These are phyloP conservation scores for Lampris incognitus DNA, from an alignment of 2,113 vertebrate genomes.

Conservation along the genomic window DNA sequence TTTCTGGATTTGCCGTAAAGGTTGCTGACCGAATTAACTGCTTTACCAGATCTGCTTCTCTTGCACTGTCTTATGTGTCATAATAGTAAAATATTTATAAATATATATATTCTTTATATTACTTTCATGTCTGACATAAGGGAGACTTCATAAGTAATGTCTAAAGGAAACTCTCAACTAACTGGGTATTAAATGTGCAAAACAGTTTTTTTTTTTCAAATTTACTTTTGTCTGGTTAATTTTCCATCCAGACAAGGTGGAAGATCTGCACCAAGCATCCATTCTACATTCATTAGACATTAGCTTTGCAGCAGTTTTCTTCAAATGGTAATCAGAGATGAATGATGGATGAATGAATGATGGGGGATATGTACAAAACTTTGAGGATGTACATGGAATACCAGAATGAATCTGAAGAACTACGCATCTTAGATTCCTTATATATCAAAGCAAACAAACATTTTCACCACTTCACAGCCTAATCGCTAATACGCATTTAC, in stretches of 20 bases:
- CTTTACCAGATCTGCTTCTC: conserved; percentile 10
- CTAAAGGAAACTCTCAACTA: neutral
- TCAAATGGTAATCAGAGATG: too few relatives aligned
- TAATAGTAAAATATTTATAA: neutral
- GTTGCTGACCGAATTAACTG: conserved; percentile 1
- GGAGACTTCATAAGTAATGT: neutral
- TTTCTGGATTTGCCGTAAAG: neutral
- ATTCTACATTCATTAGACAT: conserved; percentile 1
- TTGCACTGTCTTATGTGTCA: neutral
- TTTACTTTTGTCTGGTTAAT: neutral
- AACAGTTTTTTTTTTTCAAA: too few relatives aligned
- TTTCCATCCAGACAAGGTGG: neutral
- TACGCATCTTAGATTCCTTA: too few relatives aligned
- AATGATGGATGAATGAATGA: too few relatives aligned
- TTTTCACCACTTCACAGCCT: conserved; percentile 10
- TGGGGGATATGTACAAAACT: too few relatives aligned
- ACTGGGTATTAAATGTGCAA: neutral
- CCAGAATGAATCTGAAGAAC: too few relatives aligned
- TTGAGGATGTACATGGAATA: too few relatives aligned
- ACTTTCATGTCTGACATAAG: neutral
- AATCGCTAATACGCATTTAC: conserved; percentile 34
- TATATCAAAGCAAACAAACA: conserved; percentile 14
- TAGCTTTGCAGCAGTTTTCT: neutral
- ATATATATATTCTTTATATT: neutral
- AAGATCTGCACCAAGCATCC: neutral